A percentile compares a stretch with the other conserved stretches of the same genome.
phyloP scores from a whole-genome alignment of 2,888 invertebrate genomes.

The Diogma glabrata region DNA sequence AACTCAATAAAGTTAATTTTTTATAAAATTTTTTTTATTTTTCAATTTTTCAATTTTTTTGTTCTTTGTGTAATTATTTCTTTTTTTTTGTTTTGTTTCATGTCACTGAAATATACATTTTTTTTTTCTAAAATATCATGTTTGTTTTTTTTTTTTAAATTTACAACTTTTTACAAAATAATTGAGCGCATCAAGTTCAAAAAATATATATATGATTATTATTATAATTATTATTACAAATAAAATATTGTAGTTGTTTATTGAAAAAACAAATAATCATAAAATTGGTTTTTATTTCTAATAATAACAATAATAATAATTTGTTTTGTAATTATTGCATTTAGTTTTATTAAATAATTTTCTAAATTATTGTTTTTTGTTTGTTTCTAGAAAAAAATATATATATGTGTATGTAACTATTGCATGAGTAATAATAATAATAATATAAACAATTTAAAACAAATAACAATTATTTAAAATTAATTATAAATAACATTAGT shows the following conservation, averaged over 20 bases:
- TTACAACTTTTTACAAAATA: conserved; percentile 10
- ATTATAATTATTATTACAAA: neutral
- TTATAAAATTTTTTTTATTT: no score
- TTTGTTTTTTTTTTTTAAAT: neutral
- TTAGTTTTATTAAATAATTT: conserved; percentile 1
- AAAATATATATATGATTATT: conserved; percentile 6
- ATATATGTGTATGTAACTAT: no score
- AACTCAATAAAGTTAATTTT: no score
- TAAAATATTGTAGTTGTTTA: neutral
- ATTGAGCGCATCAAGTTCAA: conserved; percentile 10
- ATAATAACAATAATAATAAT: neutral
- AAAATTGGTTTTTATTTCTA: conserved; percentile 2
- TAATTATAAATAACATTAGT: no score
- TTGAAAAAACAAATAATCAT: conserved; percentile 4
- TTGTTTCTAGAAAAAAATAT: no score
- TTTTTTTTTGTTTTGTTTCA: neutral
- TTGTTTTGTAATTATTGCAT: no score
- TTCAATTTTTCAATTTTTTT: no score
- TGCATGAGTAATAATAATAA: no score
- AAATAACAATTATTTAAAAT: no score
- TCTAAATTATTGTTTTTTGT: neutral
- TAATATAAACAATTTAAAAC: no score
- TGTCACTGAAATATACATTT: neutral
- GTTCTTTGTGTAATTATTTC: neutral
- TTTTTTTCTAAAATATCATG: neutral